Conservation (phyloP, 1,140 invertebrate genomes). For the Drosophila willistoni region DNA sequence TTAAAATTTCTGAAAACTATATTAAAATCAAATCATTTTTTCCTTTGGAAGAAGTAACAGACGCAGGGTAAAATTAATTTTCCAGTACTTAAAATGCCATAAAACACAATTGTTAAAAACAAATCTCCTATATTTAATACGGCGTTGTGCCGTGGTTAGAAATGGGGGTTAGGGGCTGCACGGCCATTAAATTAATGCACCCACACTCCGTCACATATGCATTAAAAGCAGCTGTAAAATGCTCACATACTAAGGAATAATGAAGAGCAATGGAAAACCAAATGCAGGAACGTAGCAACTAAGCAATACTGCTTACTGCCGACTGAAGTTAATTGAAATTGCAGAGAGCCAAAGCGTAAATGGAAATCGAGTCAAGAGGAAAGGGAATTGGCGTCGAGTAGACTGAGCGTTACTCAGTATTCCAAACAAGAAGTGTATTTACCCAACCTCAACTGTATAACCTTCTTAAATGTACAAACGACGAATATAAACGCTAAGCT, state of each 20-base stretch:
- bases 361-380: neutral
- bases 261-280: slow-evolving; percentile 39
- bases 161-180: slow-evolving; percentile 34
- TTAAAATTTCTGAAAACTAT: too few species aligned
- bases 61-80: slow-evolving; percentile 58
- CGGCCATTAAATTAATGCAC: slow-evolving; percentile 38
- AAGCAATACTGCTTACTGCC: slow-evolving; percentile 46
- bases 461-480: too few species aligned
- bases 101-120: slow-evolving; percentile 61
- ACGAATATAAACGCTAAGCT: too few species aligned
- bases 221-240: slow-evolving; percentile 53
- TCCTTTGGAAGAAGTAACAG: slow-evolving; percentile 4
- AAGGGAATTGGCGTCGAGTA: neutral
- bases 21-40: too few species aligned
- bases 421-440: too few species aligned
- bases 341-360: slow-evolving; percentile 16
- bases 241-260: slow-evolving; percentile 47
- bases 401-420: too few species aligned
- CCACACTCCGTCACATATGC: slow-evolving; percentile 14
- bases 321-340: slow-evolving; percentile 72
- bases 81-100: slow-evolving; percentile 63
- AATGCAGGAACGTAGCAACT: slow-evolving; percentile 34
- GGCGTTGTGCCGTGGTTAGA: neutral
- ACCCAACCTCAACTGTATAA: too few species aligned
- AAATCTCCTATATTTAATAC: slow-evolving; percentile 41